Percentiles rank a stretch among this genome's conserved stretches.
These are phyloP conservation scores for Neoniphon sammara DNA, from an alignment of 2,797 vertebrate genomes.

Conservation along the genomic window DNA sequence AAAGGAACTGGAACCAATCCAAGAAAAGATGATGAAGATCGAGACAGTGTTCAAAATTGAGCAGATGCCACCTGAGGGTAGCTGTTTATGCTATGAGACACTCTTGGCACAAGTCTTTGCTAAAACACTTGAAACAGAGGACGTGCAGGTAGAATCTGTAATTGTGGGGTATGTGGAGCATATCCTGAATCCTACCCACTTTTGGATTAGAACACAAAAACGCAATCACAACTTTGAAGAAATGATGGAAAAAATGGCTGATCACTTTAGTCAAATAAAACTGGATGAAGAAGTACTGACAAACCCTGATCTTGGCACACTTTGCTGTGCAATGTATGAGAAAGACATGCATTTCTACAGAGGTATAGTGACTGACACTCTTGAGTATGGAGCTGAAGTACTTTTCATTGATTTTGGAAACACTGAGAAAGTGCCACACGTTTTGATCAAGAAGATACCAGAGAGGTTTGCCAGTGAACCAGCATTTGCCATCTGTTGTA, in stretches of 20 bases:
- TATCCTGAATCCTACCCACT: constrained; percentile 86
- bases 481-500: constrained; percentile 88
- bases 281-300: constrained; percentile 83
- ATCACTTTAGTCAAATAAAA: constrained; percentile 77
- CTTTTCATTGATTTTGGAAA: constrained; percentile 94
- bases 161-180: constrained; percentile 85
- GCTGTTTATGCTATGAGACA: constrained; percentile 46
- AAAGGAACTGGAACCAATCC: constrained; percentile 21
- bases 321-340: constrained; percentile 91
- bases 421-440: constrained; percentile 85
- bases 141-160: constrained; percentile 75
- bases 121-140: constrained; percentile 69
- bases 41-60: constrained; percentile 6
- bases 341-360: constrained; percentile 89
- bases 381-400: constrained; percentile 81
- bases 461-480: constrained; percentile 82
- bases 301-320: constrained; percentile 83
- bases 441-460: constrained; percentile 87
- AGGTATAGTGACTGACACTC: constrained; percentile 82
- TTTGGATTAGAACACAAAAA: constrained; percentile 88
- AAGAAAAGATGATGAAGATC: constrained; percentile 9
- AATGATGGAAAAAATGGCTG: constrained; percentile 84
- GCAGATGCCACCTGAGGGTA: constrained; percentile 11
- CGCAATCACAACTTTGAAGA: constrained; percentile 84
- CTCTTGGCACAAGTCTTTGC: constrained; percentile 35